phyloP scores from a whole-genome alignment of 2,113 vertebrate genomes.

The Picathartes gymnocephalus region DNA sequence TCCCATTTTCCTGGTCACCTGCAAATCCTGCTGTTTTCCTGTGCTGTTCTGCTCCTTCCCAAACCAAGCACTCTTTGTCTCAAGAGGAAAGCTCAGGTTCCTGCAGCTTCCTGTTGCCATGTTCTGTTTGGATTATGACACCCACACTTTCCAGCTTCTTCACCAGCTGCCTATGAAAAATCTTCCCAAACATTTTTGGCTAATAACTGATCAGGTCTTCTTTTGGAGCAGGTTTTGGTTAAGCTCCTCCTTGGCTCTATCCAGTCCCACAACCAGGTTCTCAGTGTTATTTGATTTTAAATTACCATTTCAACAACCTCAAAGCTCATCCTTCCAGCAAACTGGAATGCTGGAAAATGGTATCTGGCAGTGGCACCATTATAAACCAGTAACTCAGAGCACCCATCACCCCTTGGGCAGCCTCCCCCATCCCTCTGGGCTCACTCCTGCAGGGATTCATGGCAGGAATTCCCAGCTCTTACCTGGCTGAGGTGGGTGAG shows the following conservation, averaged over 20 bases:
- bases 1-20: background rate
- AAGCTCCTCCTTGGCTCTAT: background rate
- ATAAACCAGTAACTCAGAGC: background rate
- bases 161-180: background rate
- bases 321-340: background rate
- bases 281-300: background rate
- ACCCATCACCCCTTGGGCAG: accelerated
- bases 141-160: background rate
- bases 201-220: background rate
- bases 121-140: accelerated
- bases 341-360: too few species aligned
- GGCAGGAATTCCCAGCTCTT: background rate
- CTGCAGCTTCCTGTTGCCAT: background rate
- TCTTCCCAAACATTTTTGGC: background rate
- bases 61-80: background rate
- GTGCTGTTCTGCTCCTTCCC: background rate
- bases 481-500: constrained; percentile 89
- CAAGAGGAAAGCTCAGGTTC: background rate
- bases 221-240: background rate
- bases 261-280: background rate
- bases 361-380: accelerated
- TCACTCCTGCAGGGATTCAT: accelerated
- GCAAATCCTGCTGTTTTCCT: background rate
- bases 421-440: background rate
- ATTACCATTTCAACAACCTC: background rate